Base-by-base conservation (phyloP, 2,888 invertebrate genomes). In the Candidula unifasciata region DNA sequence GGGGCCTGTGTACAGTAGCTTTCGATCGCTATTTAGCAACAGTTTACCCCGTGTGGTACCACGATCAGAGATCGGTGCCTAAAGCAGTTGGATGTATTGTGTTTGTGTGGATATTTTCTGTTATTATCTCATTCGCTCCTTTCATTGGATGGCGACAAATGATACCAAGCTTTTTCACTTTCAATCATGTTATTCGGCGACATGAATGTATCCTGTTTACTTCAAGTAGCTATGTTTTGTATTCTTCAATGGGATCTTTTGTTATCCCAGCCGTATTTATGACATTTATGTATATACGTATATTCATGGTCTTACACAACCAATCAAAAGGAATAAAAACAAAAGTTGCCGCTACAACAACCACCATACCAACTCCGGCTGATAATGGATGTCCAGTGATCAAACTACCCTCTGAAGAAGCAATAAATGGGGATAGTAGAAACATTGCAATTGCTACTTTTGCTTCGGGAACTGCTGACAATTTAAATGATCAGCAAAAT, bases 11-110 rank as follows among this genome's bases (percentile, higher is more conserved):
- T 85, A 92, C 93, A 27, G 93, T 94, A 35, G 93, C 94, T 5
- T 91, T 93, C 21, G 94, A 94, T 86, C 90, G 94, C 3, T 94
- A 93, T 87, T 92, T 93, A 6, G 94, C 94, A 10, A 94, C 94
- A 2, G 91, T 93, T n/a, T 93, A 93, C 84, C 94, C 94, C 0
- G 89, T 93, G 18, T 93, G 93, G 92, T 94, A 94, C 86, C 90
- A 92, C 64, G 93, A 93, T 84, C 90, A 92, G 81, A 89, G 92
- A 54, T 92, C 92, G 2, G 90, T 91, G n/a, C 90, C 90, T 21
- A 90, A 92, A 84, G 92, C 93, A 10, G 88, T 92, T 2, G 88
- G 91, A 33, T 94, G 93, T 87, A 91, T 93, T 37, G 89, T 90
- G 33, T 90, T 93, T 81, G 93, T 93, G 24, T 94, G 94, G 94